phyloP scores from a whole-genome alignment of 2,797 vertebrate species.

The Naso thynnoides region DNA sequence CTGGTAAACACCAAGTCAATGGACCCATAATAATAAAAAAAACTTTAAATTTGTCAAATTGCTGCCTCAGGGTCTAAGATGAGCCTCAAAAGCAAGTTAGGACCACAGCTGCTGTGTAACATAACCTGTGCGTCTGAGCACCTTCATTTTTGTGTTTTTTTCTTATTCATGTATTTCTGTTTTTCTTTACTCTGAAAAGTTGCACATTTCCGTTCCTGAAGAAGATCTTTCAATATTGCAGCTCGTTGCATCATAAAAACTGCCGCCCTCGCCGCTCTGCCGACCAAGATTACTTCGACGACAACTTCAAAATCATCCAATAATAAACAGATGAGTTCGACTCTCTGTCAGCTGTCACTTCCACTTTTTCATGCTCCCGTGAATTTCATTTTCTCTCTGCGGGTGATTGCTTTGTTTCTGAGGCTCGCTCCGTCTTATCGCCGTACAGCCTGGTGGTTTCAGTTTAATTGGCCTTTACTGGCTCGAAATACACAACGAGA shows the following conservation, averaged over 20 bases:
- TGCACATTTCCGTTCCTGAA: neutral
- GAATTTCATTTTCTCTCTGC: neutral
- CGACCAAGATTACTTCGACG: conserved; percentile 7
- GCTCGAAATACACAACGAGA: conserved; percentile 15
- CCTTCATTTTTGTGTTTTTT: neutral
- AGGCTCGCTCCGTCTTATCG: conserved; percentile 6
- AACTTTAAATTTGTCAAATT: neutral
- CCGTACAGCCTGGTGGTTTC: conserved; percentile 14
- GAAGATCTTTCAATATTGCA: neutral
- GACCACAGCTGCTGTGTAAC: neutral
- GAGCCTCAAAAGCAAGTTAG: neutral
- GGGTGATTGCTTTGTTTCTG: conserved; percentile 15
- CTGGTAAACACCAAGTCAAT: neutral
- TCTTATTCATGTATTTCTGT: neutral
- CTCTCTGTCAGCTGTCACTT: conserved; percentile 8
- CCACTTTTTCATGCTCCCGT: neutral
- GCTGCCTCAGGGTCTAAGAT: neutral
- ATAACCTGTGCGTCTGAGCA: neutral
- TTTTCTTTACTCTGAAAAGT: conserved; percentile 5
- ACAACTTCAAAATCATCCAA: conserved; percentile 5
- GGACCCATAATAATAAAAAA: neutral
- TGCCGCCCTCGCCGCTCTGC: neutral
- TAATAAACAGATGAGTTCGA: conserved; percentile 6
- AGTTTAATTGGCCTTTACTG: conserved; percentile 45
- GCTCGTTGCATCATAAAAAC: conserved; percentile 26